phyloP scores from a whole-genome alignment of 2,797 vertebrate species.

The Chelmon rostratus region DNA sequence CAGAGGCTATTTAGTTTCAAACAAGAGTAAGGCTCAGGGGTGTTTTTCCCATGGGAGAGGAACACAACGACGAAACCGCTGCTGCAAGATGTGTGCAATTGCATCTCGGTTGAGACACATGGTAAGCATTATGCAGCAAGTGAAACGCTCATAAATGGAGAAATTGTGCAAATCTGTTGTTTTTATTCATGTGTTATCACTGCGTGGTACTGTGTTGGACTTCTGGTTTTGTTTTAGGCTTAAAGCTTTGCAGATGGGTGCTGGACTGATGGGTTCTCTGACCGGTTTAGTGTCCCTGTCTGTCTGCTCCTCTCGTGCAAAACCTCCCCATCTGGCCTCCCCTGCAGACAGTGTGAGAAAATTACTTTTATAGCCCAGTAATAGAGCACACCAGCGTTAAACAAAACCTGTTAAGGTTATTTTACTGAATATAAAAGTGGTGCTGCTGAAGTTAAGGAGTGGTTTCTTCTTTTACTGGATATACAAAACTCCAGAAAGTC shows the following conservation, averaged over 20 bases:
- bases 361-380: slow-evolving; percentile 55
- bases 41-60: slow-evolving; percentile 62
- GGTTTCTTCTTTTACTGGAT: slow-evolving; percentile 43
- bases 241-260: slow-evolving; percentile 45
- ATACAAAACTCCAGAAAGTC: slow-evolving; percentile 24
- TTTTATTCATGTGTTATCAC: slow-evolving; percentile 50
- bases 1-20: slow-evolving; percentile 47
- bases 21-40: slow-evolving; percentile 15
- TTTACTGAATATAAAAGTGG: slow-evolving; percentile 54
- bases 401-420: slow-evolving; percentile 57
- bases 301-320: slow-evolving; percentile 18
- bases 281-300: background rate
- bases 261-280: slow-evolving; percentile 10
- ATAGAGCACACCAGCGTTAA: slow-evolving; percentile 41
- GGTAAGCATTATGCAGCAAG: slow-evolving; percentile 77
- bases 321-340: slow-evolving; percentile 19
- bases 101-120: slow-evolving; percentile 71
- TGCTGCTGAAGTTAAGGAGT: slow-evolving; percentile 42
- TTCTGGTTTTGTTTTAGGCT: slow-evolving; percentile 45
- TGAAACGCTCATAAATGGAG: slow-evolving; percentile 65
- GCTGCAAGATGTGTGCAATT: slow-evolving; percentile 50
- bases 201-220: slow-evolving; percentile 35
- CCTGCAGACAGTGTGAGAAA: slow-evolving; percentile 60
- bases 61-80: slow-evolving; percentile 35
- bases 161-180: slow-evolving; percentile 67